Base-by-base conservation (phyloP, 2,113 vertebrate species). In the Herpailurus yagouaroundi region DNA sequence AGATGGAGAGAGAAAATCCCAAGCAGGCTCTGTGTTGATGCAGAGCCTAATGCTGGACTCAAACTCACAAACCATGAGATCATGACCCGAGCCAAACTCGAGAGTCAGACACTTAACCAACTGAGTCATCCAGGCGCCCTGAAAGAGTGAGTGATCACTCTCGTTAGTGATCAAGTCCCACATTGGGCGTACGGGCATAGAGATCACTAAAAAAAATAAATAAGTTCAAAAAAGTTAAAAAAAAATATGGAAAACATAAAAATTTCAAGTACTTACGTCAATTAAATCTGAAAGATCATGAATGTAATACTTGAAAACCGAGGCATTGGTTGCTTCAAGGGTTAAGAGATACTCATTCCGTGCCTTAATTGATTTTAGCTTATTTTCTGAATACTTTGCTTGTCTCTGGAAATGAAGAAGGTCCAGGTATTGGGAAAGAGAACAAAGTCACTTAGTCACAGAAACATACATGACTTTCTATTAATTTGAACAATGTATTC, bases 321-420 rank as follows among this genome's bases (percentile, higher is more conserved):
- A 99, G 91, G 99, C 99, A 97, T 99, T 99, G 52, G 99, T 99
- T 50, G 99, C 99, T 99, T 99, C 99, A 89, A 99, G 99, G 25
- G 99, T 99, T 98, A 99, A 99, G 81, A 99, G 99, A 98, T 99
- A 99, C 96, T 99, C 99, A 77, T 99, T 99, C 63, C 99, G 99
- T 0, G 99, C 99, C 99, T 99, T 99, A 98, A 99, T 99, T 9
- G 99, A 99, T 98, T 99, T 99, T 98, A 99, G 99, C 98, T 99
- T 99, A 99, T 99, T 99, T 98, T 99, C 99, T 0, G 99, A 99
- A 97, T 99, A 99, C 98, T 99, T 99, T 97, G 99, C 99, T 98
- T 99, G 99, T 97, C 99, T 99, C 99, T 99, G 98, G 97, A 90
- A 98, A 98, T 45, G 95, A 98, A 98, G 97, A 95, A 97, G 85